Evolutionary conservation across 2,888 invertebrate species (phyloP).

Genomic region (Drosophila rellima): DNA sequence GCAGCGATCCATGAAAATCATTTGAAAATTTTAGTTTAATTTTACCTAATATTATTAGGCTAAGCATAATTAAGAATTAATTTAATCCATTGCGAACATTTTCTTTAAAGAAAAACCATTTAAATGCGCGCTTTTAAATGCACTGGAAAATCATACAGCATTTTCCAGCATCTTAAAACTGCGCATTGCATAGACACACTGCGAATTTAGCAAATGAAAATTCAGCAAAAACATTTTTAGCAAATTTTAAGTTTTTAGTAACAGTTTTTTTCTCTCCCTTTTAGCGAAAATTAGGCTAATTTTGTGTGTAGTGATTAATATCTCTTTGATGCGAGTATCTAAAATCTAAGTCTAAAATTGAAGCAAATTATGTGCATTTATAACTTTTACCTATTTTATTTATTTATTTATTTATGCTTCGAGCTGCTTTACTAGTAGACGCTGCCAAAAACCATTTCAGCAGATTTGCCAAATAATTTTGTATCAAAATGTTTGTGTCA

Average conservation of each 20-base stretch:
- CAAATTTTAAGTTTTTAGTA: slow-evolving; percentile 35
- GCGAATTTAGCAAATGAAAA: slow-evolving; percentile 35
- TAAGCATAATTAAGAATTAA: slow-evolving; percentile 56
- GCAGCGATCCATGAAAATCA: slow-evolving; percentile 60
- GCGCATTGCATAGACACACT: slow-evolving; percentile 71
- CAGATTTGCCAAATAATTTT: slow-evolving; percentile 82
- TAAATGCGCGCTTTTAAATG: slow-evolving; percentile 83
- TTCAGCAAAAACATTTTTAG: slow-evolving; percentile 20
- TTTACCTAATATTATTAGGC: slow-evolving; percentile 37
- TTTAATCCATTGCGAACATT: slow-evolving; percentile 27
- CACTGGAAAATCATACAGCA: slow-evolving; percentile 46
- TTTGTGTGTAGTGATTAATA: slow-evolving; percentile 53
- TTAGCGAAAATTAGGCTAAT: slow-evolving; percentile 67
- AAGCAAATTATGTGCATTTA: slow-evolving; percentile 71
- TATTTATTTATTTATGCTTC: slow-evolving; percentile 61
- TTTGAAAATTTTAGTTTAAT: slow-evolving; percentile 68
- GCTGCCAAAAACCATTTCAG: slow-evolving; percentile 25
- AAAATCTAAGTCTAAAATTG: slow-evolving; percentile 65
- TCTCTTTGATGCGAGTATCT: slow-evolving; percentile 57
- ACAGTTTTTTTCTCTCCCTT: slow-evolving; percentile 12
- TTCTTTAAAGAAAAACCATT: slow-evolving; percentile 9
- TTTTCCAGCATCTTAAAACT: slow-evolving; percentile 80
- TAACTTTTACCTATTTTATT: slow-evolving; percentile 61
- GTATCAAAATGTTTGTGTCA: slow-evolving; percentile 83
- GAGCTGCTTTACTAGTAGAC: slow-evolving; percentile 43